A percentile compares a stretch with the other conserved stretches of the same genome.
Conservation (phyloP, 2,113 vertebrate genomes). For the Lagenorhynchus albirostris region DNA sequence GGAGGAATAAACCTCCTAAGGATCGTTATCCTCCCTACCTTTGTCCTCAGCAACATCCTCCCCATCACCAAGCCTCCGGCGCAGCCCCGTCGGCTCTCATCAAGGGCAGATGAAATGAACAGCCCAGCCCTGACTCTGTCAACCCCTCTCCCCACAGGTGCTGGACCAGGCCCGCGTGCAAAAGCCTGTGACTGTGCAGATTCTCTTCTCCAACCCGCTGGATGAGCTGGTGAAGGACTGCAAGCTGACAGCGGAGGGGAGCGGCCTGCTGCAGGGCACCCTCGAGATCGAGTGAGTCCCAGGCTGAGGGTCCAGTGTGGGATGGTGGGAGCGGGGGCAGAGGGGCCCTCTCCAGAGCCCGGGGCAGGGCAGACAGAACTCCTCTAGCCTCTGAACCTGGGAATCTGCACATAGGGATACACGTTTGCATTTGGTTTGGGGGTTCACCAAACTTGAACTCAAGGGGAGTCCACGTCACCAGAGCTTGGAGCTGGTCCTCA, state of each 20-base stretch:
- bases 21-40: neutral
- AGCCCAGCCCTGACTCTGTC: neutral
- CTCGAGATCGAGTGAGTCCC: conserved; percentile 79
- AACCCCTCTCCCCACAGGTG: conserved; percentile 62
- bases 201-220: conserved; percentile 83
- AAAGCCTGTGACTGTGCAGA: conserved; percentile 74
- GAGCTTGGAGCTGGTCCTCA: neutral
- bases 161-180: conserved; percentile 72
- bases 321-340: rapidly evolving
- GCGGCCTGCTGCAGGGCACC: conserved; percentile 77
- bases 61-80: neutral
- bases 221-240: conserved; percentile 72
- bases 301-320: rapidly evolving
- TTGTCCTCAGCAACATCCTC: neutral
- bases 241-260: conserved; percentile 82
- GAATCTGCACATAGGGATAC: neutral
- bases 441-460: neutral
- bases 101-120: neutral
- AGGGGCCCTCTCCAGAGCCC: rapidly evolving
- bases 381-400: neutral
- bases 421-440: neutral
- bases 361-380: neutral
- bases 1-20: neutral
- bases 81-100: rapidly evolving
- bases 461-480: neutral